These are phyloP conservation scores for Lochmaea crataegi DNA, from an alignment of 2,888 invertebrate genomes.

Conservation along the genomic window DNA sequence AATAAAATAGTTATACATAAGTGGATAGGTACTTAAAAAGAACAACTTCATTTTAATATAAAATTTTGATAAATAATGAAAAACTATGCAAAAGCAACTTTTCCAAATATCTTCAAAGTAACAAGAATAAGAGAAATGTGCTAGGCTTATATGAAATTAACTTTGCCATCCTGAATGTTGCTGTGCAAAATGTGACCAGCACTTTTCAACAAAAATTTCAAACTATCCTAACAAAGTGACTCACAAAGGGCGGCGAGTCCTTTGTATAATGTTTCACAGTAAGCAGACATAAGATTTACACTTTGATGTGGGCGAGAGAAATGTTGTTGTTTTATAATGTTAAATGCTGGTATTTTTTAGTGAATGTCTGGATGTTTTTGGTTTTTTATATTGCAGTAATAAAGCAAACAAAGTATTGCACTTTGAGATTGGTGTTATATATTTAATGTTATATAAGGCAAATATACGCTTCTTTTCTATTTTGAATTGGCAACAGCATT, in stretches of 20 bases:
- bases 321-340: slow-evolving; percentile 40
- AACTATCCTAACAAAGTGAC: slow-evolving; percentile 37
- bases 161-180: not conserved
- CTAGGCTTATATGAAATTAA: not conserved
- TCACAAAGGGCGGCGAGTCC: slow-evolving; percentile 33
- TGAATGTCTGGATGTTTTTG: not conserved
- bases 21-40: too few species aligned
- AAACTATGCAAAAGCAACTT: too few species aligned
- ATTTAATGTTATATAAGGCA: too few species aligned
- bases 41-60: too few species aligned
- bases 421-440: too few species aligned
- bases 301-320: slow-evolving; percentile 46
- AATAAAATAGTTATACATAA: too few species aligned
- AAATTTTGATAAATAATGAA: too few species aligned
- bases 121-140: not conserved
- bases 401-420: not conserved
- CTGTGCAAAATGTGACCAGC: slow-evolving; percentile 21
- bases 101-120: not conserved
- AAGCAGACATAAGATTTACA: slow-evolving; percentile 41
- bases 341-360: slow-evolving; percentile 8
- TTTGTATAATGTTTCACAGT: slow-evolving; percentile 38
- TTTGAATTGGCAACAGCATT: too few species aligned
- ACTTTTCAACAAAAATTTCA: slow-evolving; percentile 32
- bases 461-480: too few species aligned
- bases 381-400: slow-evolving; percentile 15